These are phyloP conservation scores for Thecophora atra DNA, from an alignment of 2,888 invertebrate species.

Conservation along the genomic window DNA sequence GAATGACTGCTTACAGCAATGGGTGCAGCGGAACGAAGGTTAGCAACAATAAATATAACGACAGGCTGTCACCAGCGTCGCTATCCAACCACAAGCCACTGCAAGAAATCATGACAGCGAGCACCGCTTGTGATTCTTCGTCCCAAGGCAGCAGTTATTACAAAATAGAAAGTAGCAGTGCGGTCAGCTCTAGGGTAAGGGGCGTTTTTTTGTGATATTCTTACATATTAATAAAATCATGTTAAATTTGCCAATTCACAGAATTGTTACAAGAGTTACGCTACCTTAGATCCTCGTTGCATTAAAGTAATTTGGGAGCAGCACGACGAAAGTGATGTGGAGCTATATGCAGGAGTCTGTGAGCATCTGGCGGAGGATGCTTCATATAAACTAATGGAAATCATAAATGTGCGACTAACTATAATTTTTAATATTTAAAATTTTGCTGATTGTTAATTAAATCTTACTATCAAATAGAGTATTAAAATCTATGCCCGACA, in stretches of 20 bases:
- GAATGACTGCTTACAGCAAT: conserved; percentile 37
- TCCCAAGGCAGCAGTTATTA: conserved; percentile 39
- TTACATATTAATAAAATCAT: neutral
- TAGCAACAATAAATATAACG: conserved; percentile 46
- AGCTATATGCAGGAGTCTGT: conserved; percentile 60
- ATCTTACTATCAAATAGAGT: conserved; percentile 52
- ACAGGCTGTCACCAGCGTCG: conserved; percentile 42
- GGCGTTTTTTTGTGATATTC: neutral
- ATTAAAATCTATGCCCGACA: conserved; percentile 64
- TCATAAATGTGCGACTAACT: conserved; percentile 58
- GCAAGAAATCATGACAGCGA: conserved; percentile 44
- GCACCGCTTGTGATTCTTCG: conserved; percentile 44
- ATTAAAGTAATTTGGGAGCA: conserved; percentile 66
- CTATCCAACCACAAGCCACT: conserved; percentile 55
- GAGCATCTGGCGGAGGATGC: conserved; percentile 63
- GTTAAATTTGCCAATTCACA: conserved; percentile 33
- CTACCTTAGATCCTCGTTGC: conserved; percentile 60
- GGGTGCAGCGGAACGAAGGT: conserved; percentile 40
- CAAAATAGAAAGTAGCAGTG: conserved; percentile 45
- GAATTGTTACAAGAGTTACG: conserved; percentile 58
- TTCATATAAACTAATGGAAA: conserved; percentile 65
- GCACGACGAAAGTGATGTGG: conserved; percentile 63
- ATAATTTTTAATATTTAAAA: neutral
- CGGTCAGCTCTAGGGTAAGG: conserved; percentile 34
- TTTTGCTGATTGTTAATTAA: neutral